Percentiles rank a stretch among this genome's conserved stretches.
phyloP scores from a whole-genome alignment of 2,797 vertebrate genomes.

The Myripristis murdjan region DNA sequence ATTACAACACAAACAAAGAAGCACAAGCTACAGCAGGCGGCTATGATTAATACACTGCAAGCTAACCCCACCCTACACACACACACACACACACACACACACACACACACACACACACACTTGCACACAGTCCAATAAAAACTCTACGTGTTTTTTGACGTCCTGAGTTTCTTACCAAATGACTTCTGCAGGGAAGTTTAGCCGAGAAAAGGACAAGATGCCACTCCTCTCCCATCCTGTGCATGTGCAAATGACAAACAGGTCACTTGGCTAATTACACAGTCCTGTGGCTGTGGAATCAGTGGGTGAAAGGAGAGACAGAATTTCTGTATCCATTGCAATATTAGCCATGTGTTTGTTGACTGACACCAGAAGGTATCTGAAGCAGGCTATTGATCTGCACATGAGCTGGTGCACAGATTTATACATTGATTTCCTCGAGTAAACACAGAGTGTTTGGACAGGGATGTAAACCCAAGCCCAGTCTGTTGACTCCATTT shows the following conservation, averaged over 20 bases:
- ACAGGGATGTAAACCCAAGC: conserved; percentile 80
- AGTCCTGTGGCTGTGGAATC: conserved; percentile 38
- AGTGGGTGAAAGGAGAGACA: conserved; percentile 20
- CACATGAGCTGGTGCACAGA: conserved; percentile 62
- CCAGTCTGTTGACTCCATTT: conserved; percentile 82
- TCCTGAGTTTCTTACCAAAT: background rate
- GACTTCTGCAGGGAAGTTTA: conserved; percentile 4
- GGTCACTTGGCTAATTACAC: conserved; percentile 35
- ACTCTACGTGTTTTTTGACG: conserved; percentile 11
- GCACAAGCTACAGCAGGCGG: background rate
- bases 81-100: background rate
- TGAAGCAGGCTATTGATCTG: conserved; percentile 69
- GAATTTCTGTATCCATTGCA: conserved; percentile 33
- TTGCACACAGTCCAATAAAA: no score
- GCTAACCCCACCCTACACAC: background rate
- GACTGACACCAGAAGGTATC: conserved; percentile 71
- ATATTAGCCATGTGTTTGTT: conserved; percentile 59
- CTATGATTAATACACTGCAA: no score
- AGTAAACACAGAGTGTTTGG: conserved; percentile 79
- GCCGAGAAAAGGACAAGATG: background rate
- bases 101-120: background rate
- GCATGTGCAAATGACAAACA: conserved; percentile 37
- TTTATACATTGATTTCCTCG: conserved; percentile 82
- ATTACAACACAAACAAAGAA: background rate
- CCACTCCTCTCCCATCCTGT: conserved; percentile 13